Percentiles rank a stretch among this genome's conserved stretches.
phyloP scores from a whole-genome alignment of 2,797 vertebrate genomes.

The Sebastes vulpes region DNA sequence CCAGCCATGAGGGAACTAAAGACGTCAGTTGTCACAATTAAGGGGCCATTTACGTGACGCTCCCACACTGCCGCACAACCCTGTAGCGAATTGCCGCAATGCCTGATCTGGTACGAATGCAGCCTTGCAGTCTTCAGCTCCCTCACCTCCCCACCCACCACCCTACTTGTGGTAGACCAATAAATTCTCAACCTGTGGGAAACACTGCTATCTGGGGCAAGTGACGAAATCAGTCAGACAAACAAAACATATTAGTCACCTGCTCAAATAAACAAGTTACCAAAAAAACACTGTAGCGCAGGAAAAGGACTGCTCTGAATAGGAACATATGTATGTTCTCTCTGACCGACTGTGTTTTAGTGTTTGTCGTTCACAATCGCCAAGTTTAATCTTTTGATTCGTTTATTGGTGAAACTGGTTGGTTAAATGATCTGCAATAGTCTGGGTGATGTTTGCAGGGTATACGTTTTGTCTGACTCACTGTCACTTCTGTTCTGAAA shows the following conservation, averaged over 20 bases:
- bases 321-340: not conserved
- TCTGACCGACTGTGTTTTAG: not conserved
- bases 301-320: not conserved
- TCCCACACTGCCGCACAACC: not conserved
- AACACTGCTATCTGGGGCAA: slow-evolving; percentile 11
- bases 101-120: not conserved
- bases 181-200: not conserved
- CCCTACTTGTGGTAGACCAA: slow-evolving; percentile 3
- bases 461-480: not conserved
- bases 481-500: not conserved
- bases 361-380: not conserved
- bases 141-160: not conserved
- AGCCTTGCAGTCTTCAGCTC: not conserved
- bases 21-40: not conserved
- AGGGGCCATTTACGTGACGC: not conserved
- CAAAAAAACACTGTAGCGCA: not conserved
- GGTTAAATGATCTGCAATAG: not conserved
- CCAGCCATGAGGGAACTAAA: no score
- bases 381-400: not conserved
- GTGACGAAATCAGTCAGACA: not conserved
- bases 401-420: not conserved
- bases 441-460: not conserved
- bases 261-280: not conserved
- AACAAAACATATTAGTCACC: slow-evolving; percentile 18
- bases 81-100: not conserved